Evolutionary conservation across 2,797 vertebrate species (phyloP).

Genomic region (Sebastes jordani): DNA sequence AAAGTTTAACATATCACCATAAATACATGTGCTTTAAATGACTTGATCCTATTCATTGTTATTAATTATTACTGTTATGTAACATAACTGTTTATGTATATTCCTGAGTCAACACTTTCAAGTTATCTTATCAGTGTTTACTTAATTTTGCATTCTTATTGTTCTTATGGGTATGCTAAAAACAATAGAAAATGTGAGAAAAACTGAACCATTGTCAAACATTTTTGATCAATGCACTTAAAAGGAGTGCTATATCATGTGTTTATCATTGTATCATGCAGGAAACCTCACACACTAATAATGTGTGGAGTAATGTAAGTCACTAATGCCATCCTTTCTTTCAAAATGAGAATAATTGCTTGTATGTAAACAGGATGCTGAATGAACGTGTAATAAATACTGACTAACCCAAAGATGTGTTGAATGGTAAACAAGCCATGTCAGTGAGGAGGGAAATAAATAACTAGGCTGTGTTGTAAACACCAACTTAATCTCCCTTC

Average conservation of each 20-base stretch:
- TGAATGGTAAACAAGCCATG: background rate
- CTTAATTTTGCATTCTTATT: background rate
- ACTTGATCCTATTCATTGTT: background rate
- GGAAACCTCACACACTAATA: background rate
- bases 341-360: background rate
- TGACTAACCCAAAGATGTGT: background rate
- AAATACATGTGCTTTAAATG: background rate
- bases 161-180: background rate
- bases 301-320: too few relatives aligned
- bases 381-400: background rate
- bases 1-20: background rate
- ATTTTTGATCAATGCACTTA: background rate
- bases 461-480: slow-evolving; percentile 24
- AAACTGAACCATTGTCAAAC: background rate
- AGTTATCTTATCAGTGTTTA: background rate
- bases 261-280: background rate
- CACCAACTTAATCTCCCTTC: slow-evolving; percentile 37
- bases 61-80: background rate
- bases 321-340: background rate
- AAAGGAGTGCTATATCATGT: background rate
- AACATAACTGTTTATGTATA: too few relatives aligned
- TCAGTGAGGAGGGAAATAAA: slow-evolving; percentile 31
- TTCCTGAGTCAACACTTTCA: background rate
- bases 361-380: background rate
- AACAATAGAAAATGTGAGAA: background rate